A percentile compares a stretch with the other conserved stretches of the same genome.
Conservation (phyloP, 1,140 invertebrate species). For the Zaprionus camerounensis region DNA sequence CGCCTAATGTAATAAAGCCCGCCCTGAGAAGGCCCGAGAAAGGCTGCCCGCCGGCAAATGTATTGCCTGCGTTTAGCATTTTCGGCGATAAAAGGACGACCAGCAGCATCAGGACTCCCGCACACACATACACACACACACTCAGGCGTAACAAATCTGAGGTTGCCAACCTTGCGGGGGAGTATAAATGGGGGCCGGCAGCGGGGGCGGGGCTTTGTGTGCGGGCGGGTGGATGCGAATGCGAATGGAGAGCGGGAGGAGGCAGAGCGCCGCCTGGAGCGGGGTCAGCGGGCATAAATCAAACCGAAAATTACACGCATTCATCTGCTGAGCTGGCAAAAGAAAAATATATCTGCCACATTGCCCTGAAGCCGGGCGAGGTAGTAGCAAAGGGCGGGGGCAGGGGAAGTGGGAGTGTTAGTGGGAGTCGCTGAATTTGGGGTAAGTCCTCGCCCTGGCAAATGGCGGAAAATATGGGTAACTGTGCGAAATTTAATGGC, state of each 20-base stretch:
- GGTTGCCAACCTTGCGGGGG: slow-evolving; percentile 55
- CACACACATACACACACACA: slow-evolving; percentile 6
- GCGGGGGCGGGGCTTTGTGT: slow-evolving; percentile 58
- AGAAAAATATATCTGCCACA: slow-evolving; percentile 79
- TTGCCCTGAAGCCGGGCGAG: slow-evolving; percentile 46
- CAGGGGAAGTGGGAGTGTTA: not conserved
- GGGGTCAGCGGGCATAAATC: slow-evolving; percentile 82
- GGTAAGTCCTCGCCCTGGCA: slow-evolving; percentile 51
- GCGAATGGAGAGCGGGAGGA: not conserved
- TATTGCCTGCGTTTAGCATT: slow-evolving; percentile 81
- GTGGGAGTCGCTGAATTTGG: slow-evolving; percentile 31
- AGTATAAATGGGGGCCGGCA: not conserved
- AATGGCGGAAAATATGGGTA: slow-evolving; percentile 82
- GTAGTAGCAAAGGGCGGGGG: not conserved
- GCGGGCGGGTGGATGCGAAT: slow-evolving; percentile 30
- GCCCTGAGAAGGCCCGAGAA: slow-evolving; percentile 49
- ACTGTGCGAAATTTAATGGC: slow-evolving; percentile 82
- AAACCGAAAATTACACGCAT: slow-evolving; percentile 83
- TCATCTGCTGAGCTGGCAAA: slow-evolving; percentile 83
- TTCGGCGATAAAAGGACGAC: slow-evolving; percentile 64
- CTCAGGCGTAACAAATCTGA: slow-evolving; percentile 68
- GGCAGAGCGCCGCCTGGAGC: slow-evolving; percentile 53
- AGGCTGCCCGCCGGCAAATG: slow-evolving; percentile 53
- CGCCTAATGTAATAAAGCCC: slow-evolving; percentile 82
- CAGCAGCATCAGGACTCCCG: slow-evolving; percentile 41